Evolutionary conservation across 2,113 vertebrate genomes (phyloP).

Genomic region (Ariopsis seemanni): DNA sequence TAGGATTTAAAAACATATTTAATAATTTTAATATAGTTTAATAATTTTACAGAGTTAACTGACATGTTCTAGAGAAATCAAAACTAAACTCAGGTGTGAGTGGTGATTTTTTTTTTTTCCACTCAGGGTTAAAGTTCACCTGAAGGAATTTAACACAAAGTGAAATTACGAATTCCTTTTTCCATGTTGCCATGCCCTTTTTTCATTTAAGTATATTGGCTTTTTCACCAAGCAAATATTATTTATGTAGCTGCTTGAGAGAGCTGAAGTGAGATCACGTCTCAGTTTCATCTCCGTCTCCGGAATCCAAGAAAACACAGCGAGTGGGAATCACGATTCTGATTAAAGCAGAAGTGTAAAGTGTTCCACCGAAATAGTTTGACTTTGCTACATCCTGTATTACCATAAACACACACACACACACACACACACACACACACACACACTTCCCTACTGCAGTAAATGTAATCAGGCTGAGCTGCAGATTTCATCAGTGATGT

Average conservation of each 20-base stretch:
- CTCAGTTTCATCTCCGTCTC: constrained; percentile 20
- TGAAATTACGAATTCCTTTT: constrained; percentile 2
- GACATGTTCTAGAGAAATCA: background rate
- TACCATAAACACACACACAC: constrained; percentile 32
- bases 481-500: constrained; percentile 69
- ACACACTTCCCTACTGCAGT: constrained; percentile 55
- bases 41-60: background rate
- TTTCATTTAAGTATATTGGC: constrained; percentile 12
- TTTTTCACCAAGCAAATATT: constrained; percentile 6
- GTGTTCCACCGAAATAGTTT: constrained; percentile 33
- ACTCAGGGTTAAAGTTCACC: constrained; percentile 4
- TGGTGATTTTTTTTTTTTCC: background rate
- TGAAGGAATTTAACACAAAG: background rate
- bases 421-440: constrained; percentile 36
- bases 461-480: constrained; percentile 65
- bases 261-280: constrained; percentile 4
- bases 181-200: background rate
- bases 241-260: constrained; percentile 16
- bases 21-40: too few relatives aligned
- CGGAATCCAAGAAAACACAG: background rate
- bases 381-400: constrained; percentile 21
- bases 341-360: constrained; percentile 37
- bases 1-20: background rate
- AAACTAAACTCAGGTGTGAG: background rate
- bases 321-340: constrained; percentile 1